Evolutionary conservation across 2,797 vertebrate genomes (phyloP).

Genomic region (Clarias platycephalus): DNA sequence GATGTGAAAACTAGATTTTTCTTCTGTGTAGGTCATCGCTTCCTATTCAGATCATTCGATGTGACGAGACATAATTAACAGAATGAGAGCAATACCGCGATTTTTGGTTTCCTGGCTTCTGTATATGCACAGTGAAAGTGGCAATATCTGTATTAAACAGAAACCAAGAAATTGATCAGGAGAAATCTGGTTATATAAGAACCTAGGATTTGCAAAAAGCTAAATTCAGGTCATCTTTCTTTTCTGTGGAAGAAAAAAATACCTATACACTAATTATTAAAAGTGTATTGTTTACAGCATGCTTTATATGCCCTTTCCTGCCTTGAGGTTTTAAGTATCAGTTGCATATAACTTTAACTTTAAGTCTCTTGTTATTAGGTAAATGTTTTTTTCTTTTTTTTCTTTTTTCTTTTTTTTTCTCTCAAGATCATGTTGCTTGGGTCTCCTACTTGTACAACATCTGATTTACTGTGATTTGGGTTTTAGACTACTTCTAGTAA

Average conservation of each 20-base stretch:
- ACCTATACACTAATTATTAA: not conserved
- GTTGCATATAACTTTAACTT: slow-evolving; percentile 1
- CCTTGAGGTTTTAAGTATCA: not conserved
- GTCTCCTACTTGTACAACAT: slow-evolving; percentile 13
- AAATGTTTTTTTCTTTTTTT: not conserved
- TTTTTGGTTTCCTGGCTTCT: not conserved
- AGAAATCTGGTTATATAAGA: not conserved
- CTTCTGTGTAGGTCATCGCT: not conserved
- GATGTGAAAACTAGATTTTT: not conserved
- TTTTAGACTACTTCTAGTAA: slow-evolving; percentile 10
- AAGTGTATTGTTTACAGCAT: not conserved
- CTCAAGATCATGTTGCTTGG: slow-evolving; percentile 18
- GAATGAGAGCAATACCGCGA: not conserved
- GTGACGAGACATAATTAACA: not conserved
- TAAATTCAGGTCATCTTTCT: not conserved
- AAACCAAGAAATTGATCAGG: not conserved
- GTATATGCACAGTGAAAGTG: not conserved
- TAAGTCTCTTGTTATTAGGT: not conserved
- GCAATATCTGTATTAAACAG: not conserved
- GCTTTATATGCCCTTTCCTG: slow-evolving; percentile 5
- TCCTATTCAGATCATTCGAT: not conserved
- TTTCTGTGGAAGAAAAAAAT: slow-evolving; percentile 2
- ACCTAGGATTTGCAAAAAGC: not conserved
- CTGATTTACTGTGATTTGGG: slow-evolving; percentile 4
- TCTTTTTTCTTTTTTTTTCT: not conserved